Conservation (phyloP, 2,797 vertebrate genomes). For the Nasua narica region DNA sequence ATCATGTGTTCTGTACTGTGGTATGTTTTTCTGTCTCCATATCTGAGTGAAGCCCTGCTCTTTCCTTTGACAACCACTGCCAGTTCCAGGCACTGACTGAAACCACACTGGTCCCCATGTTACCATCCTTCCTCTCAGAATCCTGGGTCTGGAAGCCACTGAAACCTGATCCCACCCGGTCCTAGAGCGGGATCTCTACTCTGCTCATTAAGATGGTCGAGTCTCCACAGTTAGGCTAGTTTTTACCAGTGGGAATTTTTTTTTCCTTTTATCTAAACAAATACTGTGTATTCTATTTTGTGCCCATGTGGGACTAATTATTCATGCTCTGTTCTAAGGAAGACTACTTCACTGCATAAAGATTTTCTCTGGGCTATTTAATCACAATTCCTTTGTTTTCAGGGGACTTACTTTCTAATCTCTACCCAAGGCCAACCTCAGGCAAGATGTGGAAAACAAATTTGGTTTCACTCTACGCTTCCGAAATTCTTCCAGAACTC, state of each 20-base stretch:
- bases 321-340: not conserved
- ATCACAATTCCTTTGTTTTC: not conserved
- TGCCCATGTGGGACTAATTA: not conserved
- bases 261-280: slow-evolving; percentile 6
- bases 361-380: not conserved
- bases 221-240: not conserved
- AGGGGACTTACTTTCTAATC: not conserved
- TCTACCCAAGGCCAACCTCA: not conserved
- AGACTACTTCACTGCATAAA: not conserved
- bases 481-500: not conserved
- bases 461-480: not conserved
- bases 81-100: not conserved
- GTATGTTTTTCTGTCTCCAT: not conserved
- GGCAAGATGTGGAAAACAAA: not conserved
- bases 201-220: not conserved
- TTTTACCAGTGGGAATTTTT: not conserved
- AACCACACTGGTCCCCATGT: not conserved
- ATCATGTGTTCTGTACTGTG: not conserved
- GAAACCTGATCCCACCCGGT: not conserved
- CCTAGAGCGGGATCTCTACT: not conserved
- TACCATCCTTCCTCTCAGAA: not conserved
- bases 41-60: not conserved
- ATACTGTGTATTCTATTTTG: not conserved
- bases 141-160: not conserved
- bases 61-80: not conserved